Evolutionary conservation across 2,797 vertebrate species (phyloP).

Genomic region (Molossus molossus): DNA sequence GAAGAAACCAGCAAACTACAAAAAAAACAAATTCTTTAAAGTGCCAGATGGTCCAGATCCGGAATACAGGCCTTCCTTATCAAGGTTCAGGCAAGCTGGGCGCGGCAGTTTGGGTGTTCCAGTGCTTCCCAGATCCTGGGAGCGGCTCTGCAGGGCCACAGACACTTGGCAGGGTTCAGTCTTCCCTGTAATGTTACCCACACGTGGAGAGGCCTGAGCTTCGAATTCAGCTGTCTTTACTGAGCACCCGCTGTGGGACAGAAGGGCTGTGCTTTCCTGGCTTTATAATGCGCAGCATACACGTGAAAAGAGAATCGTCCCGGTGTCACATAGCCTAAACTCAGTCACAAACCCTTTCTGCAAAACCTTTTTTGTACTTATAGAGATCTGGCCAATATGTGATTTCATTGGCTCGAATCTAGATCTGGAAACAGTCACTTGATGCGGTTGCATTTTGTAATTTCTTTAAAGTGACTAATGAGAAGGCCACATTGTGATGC

Average conservation of each 20-base stretch:
- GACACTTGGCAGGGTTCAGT: not conserved
- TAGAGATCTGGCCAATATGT: not conserved
- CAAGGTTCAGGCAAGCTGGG: not conserved
- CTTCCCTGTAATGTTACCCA: not conserved
- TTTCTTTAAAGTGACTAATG: conserved; percentile 53
- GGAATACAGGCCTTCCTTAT: not conserved
- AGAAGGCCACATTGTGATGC: not conserved
- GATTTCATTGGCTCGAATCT: not conserved
- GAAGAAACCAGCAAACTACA: no score
- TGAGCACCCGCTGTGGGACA: not conserved
- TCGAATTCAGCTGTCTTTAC: not conserved
- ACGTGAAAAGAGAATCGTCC: conserved; percentile 1
- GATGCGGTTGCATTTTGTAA: not conserved
- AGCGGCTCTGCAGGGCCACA: not conserved
- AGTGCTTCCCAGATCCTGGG: not conserved
- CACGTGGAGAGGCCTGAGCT: not conserved
- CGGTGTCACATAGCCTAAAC: not conserved
- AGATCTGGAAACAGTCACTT: not conserved
- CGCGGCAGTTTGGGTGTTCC: not conserved
- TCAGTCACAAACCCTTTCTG: not conserved
- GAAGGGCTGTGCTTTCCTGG: not conserved
- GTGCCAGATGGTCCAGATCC: not conserved
- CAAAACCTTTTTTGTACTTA: not conserved
- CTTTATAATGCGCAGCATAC: not conserved
- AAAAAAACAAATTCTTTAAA: not conserved